These are phyloP conservation scores for Heliconius sara DNA, from an alignment of 2,888 invertebrate genomes.

Conservation along the genomic window DNA sequence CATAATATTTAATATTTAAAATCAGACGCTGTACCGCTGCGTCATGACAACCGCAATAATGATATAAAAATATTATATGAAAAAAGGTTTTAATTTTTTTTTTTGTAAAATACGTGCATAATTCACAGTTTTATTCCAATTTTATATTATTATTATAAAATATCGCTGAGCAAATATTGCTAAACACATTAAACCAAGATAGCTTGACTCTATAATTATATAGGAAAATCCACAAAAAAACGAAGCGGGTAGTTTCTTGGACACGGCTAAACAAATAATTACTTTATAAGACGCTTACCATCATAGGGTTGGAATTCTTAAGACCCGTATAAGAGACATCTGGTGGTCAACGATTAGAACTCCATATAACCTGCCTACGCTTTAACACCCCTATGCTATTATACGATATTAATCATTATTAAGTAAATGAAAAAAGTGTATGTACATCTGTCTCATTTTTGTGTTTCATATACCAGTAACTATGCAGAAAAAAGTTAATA, in stretches of 20 bases:
- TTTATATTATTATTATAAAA: no score
- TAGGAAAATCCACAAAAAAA: slow-evolving; percentile 1
- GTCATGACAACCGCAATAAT: no score
- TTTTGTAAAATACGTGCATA: no score
- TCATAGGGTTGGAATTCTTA: slow-evolving; percentile 53
- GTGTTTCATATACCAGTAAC: neutral
- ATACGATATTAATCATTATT: slow-evolving; percentile 28
- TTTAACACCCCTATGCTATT: slow-evolving; percentile 44
- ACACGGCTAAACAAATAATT: neutral
- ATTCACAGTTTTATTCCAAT: no score
- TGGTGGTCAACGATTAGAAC: slow-evolving; percentile 36
- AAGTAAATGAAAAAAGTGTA: slow-evolving; percentile 11
- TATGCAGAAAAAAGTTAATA: neutral
- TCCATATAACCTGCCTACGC: slow-evolving; percentile 36
- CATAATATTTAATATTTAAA: no score
- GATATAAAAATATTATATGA: no score
- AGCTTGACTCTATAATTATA: neutral
- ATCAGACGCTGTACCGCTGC: no score
- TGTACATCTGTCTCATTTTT: slow-evolving; percentile 33
- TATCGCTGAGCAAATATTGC: no score
- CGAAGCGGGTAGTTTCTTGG: slow-evolving; percentile 13
- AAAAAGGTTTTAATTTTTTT: no score
- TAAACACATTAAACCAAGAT: no score
- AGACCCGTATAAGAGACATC: slow-evolving; percentile 52
- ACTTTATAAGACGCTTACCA: slow-evolving; percentile 34